Evolutionary conservation across 1,140 invertebrate genomes (phyloP), one percentile per base, ranked within the genome.

Genomic region (Portunus trituberculatus): DNA sequence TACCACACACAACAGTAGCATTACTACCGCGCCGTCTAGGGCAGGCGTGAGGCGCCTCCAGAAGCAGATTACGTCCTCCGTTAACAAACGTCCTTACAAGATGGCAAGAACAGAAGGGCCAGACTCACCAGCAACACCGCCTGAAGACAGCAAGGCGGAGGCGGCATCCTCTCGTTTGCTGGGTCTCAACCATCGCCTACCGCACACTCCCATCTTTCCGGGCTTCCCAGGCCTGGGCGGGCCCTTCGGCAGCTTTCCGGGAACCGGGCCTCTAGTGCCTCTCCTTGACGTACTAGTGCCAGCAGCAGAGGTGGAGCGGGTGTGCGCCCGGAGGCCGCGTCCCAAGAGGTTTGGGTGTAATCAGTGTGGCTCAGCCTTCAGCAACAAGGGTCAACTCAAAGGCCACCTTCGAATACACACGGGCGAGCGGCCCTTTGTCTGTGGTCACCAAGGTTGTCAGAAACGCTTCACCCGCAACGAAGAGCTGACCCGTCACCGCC

Each of bases 391-490:
- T 0, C 99, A 99, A 96, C 97, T 99, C 0, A 99, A 98, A 97
- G 99, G 99, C 93, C 99, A 99, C 96, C 98, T 99, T 25, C 97
- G 99, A 31, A 99, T 99, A 86, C 99, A 99, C 97, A 99, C 99
- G 76, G 98, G 98, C 4, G 98, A 99, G 97, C 97, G 98, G 87
- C 99, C 99, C 0, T 99, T 98, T 97, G 98, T 98, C 96, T 99
- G 99, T 97, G 98, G 99, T 86, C 97, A 98, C 46, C 98, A 98
- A 84, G 98, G 98, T 86, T 99, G 99, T 96, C 98, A 98, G 0
- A 99, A 99, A 97, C 98, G 98, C 0, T 99, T 99, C 96, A 99
- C 99, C 0, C 97, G 99, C 95, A 99, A 99, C 97, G 99, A 99
- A 97, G 99, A 99, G 96, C 97, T 99, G 82, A 99, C 99, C 0